Base-by-base conservation (phyloP, 2,888 invertebrate genomes). In the Noctua comes region DNA sequence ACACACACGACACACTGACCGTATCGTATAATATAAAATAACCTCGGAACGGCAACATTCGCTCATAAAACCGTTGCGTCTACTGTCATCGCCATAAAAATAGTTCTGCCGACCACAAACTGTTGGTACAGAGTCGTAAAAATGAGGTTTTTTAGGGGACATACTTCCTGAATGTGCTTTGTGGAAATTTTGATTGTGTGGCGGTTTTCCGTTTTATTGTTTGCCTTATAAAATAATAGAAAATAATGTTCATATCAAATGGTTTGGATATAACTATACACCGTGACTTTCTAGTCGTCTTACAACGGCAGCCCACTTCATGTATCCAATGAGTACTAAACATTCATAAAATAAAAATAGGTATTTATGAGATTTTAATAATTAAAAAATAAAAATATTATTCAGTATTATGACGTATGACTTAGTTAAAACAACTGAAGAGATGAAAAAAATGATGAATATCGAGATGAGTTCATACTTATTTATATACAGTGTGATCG, bases 21-120 rank as follows among this genome's bases (percentile, higher is more conserved):
- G 24, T 62, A 54, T 43, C 8, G 7, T 21, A 69, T 59, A 40
- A 40, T 18, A 72, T 59, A 40, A 24, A 70, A 85, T 83, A 85
- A 71, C 40, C 46, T 51, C 11, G 36, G 16, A 27, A 36, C 40
- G 40, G 51, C 40, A 66, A 40, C 7, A 48, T 51, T 73, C 1
- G 27, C 48, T 59, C 76, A 79, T 86, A 85, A 84, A 84, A 82
- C 46, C 43, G 51, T 24, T 68, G 36, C 65, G 59, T 71, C 73
- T 5, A 71, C 73, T 68, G 73, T 66, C 40, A 10, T 36, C 1
- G 79, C 57, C 72, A 82, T 86, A 86, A 86, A 83, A 85, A 79
- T 82, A 72, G 73, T 68, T 74, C n/a, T 65, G 11, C 59, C 43
- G 24, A 43, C 73, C 82, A 64, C 74, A 73, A 66, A 70, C 65